Percentiles rank a stretch among this genome's conserved stretches.
Evolutionary conservation across 2,797 vertebrate genomes (phyloP).

Genomic region (Bovichtus diacanthus): DNA sequence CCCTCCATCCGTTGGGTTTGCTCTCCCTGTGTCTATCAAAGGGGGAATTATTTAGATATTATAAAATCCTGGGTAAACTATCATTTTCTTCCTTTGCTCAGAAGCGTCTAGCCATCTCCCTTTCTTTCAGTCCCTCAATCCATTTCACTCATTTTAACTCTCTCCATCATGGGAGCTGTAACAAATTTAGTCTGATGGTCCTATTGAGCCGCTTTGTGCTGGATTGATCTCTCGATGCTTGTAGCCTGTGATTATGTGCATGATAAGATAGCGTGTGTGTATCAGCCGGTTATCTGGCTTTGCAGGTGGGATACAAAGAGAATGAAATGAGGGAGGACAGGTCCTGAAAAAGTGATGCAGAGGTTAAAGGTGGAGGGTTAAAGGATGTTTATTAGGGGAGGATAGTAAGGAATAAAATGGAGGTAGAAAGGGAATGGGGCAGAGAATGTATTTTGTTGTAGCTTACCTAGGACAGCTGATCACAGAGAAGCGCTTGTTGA

Average conservation of each 20-base stretch:
- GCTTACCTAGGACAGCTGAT: not conserved
- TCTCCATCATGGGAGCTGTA: slow-evolving; percentile 49
- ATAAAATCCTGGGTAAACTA: not conserved
- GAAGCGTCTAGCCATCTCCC: not conserved
- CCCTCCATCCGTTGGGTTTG: no score
- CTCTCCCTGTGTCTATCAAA: not conserved
- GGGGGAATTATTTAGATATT: not conserved
- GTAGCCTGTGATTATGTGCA: slow-evolving; percentile 5
- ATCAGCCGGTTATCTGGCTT: slow-evolving; percentile 42
- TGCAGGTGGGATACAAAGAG: slow-evolving; percentile 31
- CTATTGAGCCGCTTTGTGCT: slow-evolving; percentile 41
- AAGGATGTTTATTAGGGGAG: not conserved
- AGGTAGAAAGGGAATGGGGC: not conserved
- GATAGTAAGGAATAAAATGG: not conserved
- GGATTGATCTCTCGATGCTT: slow-evolving; percentile 24
- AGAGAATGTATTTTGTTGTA: not conserved
- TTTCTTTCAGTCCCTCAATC: slow-evolving; percentile 14
- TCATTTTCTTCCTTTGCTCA: not conserved
- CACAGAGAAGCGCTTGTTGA: not conserved
- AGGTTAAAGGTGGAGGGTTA: slow-evolving; percentile 15
- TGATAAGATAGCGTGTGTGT: not conserved
- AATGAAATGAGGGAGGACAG: not conserved
- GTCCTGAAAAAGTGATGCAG: not conserved
- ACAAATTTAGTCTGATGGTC: slow-evolving; percentile 55
- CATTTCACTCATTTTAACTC: slow-evolving; percentile 40